These are phyloP conservation scores for Protodeltote pygarga DNA, from an alignment of 2,888 invertebrate species.

Conservation along the genomic window DNA sequence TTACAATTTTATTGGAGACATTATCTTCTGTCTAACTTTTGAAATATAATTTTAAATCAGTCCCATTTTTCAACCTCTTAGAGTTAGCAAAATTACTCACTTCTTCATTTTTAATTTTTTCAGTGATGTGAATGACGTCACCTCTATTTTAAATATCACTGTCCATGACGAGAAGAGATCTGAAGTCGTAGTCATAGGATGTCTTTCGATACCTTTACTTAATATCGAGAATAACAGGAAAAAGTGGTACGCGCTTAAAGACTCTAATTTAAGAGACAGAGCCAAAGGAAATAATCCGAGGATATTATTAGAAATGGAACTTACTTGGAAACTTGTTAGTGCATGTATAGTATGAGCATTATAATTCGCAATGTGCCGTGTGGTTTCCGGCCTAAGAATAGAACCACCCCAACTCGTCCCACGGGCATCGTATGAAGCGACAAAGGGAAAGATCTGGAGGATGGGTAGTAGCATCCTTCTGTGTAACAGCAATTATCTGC, in stretches of 20 bases:
- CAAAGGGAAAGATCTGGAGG: no score
- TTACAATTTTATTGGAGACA: no score
- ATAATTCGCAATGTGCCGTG: not conserved
- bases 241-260: constrained; percentile 98
- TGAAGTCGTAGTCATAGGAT: constrained; percentile 98
- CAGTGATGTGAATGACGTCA: constrained; percentile 95
- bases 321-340: constrained; percentile 95
- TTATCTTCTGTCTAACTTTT: no score
- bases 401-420: no score
- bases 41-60: no score
- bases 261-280: constrained; percentile 93
- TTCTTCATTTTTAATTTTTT: constrained; percentile 43
- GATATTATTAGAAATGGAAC: constrained; percentile 95
- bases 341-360: not conserved
- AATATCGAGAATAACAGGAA: constrained; percentile 94
- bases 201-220: constrained; percentile 94
- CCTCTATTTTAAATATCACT: constrained; percentile 95
- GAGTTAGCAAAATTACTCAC: not conserved
- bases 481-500: no score
- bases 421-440: no score
- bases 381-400: no score
- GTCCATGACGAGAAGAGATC: constrained; percentile 98
- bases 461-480: no score
- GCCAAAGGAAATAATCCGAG: constrained; percentile 95
- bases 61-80: no score